Base-by-base conservation (phyloP, 2,888 invertebrate species). In the Megastigmus dorsalis region DNA sequence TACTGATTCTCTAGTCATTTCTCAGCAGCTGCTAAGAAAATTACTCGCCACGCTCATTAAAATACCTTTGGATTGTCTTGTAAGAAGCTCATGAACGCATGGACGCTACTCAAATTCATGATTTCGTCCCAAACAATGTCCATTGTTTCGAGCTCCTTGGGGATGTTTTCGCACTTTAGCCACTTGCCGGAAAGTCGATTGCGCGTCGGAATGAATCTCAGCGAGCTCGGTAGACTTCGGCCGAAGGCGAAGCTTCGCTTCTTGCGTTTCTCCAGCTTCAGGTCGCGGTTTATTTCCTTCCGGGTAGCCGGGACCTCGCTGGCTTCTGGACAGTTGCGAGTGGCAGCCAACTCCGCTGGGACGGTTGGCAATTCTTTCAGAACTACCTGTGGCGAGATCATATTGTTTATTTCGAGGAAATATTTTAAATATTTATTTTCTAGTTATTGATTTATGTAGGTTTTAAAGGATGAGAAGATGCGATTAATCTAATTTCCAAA, bases 41-140 rank as follows among this genome's bases (percentile, higher is more conserved):
- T n/a, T n/a, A n/a, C n/a, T n/a, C n/a, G n/a, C n/a, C n/a, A n/a
- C n/a, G n/a, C n/a, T n/a, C n/a, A n/a, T n/a, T n/a, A n/a, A n/a
- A n/a, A n/a, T 67, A 82, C 83, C 76, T 81, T 45, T 1, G 83
- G 79, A 76, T 82, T 80, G 1, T 75, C 48, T 41, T 66, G 68
- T 1, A 87, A 72, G 83, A 85, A 86, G 10, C 82, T 72, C 0
- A 80, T 55, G 72, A 86, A 87, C 26, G 83, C 79, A 30, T 78
- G 78, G 1, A 86, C 85, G 71, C 84, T 85, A 13, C 82, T 79
- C 6, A 93, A 88, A 84, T 92, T 89, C 20, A 90, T 89, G 50
- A 93, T 91, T n/a, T 90, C 91, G 13, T 90, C 89, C 92, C 92
- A 93, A 0, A 93, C 91, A 54, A 89, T 89, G 0, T 91, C 88